These are phyloP conservation scores for Etheostoma perlongum DNA, from an alignment of 2,797 vertebrate genomes.

Conservation along the genomic window DNA sequence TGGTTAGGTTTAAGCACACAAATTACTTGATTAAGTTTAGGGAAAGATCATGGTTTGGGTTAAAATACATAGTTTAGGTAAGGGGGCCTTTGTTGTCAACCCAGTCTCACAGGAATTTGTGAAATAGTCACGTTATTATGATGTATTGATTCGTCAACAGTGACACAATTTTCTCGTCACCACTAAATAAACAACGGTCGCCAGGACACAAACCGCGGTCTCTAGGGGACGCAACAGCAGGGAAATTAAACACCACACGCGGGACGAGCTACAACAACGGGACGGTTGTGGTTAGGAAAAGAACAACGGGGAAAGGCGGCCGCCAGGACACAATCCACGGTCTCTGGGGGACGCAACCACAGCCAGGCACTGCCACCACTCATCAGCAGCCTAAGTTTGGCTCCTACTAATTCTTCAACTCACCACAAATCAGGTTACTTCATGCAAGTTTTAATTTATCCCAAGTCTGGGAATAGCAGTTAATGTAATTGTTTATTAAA, in stretches of 20 bases:
- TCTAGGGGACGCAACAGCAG: no score
- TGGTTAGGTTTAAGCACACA: background rate
- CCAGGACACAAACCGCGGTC: no score
- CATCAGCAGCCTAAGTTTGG: constrained; percentile 15
- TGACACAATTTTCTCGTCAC: no score
- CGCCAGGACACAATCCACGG: no score
- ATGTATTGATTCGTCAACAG: no score
- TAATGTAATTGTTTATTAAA: constrained; percentile 4
- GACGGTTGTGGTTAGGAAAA: no score
- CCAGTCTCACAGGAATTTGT: no score
- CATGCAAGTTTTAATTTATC: constrained; percentile 4
- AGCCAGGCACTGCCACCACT: constrained; percentile 16
- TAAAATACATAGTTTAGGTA: background rate
- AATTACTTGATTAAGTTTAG: background rate
- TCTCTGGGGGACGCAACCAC: background rate
- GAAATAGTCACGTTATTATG: no score
- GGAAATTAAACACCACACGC: no score
- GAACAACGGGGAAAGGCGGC: no score
- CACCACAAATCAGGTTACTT: constrained; percentile 8
- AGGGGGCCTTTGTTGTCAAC: background rate
- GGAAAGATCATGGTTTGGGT: background rate
- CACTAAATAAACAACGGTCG: no score
- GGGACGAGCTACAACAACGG: no score
- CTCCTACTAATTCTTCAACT: constrained; percentile 3
- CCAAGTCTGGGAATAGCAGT: constrained; percentile 28